Conservation (phyloP, 2,113 vertebrate species). For the Glaucidium brasilianum region DNA sequence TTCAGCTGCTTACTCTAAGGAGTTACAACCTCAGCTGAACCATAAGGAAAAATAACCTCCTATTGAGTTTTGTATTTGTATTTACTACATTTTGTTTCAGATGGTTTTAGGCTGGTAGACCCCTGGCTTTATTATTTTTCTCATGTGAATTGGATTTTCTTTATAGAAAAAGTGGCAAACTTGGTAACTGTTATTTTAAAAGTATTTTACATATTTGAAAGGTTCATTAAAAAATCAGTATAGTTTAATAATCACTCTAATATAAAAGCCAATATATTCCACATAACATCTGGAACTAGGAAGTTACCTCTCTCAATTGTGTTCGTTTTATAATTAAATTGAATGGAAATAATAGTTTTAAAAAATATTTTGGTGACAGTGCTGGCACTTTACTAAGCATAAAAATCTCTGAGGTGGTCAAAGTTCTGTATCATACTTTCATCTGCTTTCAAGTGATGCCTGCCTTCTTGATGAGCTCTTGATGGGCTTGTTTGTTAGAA, state of each 20-base stretch:
- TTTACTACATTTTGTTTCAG: not conserved
- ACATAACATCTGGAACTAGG: not conserved
- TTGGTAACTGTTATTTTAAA: not conserved
- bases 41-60: not conserved
- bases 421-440: not conserved
- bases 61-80: not conserved
- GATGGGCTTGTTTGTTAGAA: not conserved
- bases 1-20: not conserved
- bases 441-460: not conserved
- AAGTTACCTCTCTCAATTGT: not conserved
- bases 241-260: not conserved
- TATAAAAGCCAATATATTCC: conserved; percentile 1
- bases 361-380: not conserved
- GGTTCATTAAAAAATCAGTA: conserved; percentile 11
- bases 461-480: not conserved
- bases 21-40: not conserved
- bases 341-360: not conserved
- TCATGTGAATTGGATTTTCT: not conserved
- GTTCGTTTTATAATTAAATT: conserved; percentile 16
- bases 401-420: not conserved
- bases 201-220: not conserved
- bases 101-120: not conserved
- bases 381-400: not conserved
- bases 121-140: not conserved
- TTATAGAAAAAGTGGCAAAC: not conserved